Percentiles rank a stretch among this genome's conserved stretches.
Conservation (phyloP, 1,140 invertebrate genomes). For the Polyergus mexicanus region DNA sequence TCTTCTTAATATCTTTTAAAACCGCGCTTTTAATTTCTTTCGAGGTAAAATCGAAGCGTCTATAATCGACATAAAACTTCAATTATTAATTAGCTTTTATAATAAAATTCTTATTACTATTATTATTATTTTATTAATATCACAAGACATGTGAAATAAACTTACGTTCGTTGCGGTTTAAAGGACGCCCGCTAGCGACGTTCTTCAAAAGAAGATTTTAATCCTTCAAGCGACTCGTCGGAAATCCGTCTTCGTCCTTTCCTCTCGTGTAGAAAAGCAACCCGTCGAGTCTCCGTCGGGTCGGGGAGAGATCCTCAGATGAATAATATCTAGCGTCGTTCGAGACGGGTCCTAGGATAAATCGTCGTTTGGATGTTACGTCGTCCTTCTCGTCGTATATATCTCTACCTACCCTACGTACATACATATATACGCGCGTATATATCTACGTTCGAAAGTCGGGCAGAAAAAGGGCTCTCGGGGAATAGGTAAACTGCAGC, state of each 20-base stretch:
- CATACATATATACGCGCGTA: too few species aligned
- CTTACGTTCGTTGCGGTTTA: conserved; percentile 14
- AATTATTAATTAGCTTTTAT: conserved; percentile 5
- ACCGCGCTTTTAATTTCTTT: not conserved
- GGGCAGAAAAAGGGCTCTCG: conserved; percentile 54
- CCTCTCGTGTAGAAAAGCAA: conserved; percentile 44
- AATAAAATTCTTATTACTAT: not conserved
- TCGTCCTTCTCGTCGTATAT: not conserved
- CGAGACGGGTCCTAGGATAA: conserved; percentile 60
- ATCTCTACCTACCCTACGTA: not conserved
- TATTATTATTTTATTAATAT: conserved; percentile 5
- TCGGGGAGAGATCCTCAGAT: conserved; percentile 52
- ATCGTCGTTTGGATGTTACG: conserved; percentile 53
- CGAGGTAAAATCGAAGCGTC: not conserved
- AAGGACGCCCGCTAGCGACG: not conserved
- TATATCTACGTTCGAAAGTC: conserved; percentile 44
- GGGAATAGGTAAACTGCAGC: conserved; percentile 55
- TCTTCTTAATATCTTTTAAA: not conserved
- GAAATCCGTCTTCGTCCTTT: conserved; percentile 59
- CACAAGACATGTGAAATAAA: not conserved
- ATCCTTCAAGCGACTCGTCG: conserved; percentile 47
- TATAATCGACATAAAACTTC: not conserved
- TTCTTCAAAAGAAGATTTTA: conserved; percentile 43
- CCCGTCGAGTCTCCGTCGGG: conserved; percentile 23
- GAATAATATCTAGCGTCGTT: conserved; percentile 62